Conservation (phyloP, 2,113 vertebrate species). For the Blennius ocellaris region DNA sequence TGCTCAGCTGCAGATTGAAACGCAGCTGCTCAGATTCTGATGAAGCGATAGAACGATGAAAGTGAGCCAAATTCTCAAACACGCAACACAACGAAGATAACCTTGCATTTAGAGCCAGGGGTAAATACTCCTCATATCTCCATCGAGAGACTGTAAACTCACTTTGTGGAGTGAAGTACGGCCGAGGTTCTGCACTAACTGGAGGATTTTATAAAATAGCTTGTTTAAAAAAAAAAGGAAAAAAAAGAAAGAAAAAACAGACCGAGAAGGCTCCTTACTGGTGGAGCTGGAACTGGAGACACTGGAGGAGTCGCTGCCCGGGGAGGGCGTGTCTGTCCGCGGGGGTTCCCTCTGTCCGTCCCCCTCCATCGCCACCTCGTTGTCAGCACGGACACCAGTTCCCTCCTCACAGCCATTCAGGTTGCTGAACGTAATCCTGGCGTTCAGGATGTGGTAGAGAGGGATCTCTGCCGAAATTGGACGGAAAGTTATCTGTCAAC, state of each 20-base stretch:
- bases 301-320: slow-evolving; percentile 95
- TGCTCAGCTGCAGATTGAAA: slow-evolving; percentile 15
- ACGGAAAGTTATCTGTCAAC: neutral
- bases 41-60: slow-evolving; percentile 16
- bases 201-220: slow-evolving; percentile 14
- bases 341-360: slow-evolving; percentile 86
- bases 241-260: neutral
- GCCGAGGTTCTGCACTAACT: neutral
- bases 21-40: slow-evolving; percentile 8
- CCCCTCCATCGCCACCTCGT: slow-evolving; percentile 83
- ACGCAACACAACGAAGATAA: slow-evolving; percentile 4
- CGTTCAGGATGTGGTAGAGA: slow-evolving; percentile 97
- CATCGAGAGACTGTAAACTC: neutral
- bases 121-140: slow-evolving; percentile 30
- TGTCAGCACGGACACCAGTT: slow-evolving; percentile 65
- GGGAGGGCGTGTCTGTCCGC: slow-evolving; percentile 91
- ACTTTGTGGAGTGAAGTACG: neutral
- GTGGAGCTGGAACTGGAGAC: slow-evolving; percentile 97
- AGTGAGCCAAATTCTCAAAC: slow-evolving; percentile 15
- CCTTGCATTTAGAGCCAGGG: neutral
- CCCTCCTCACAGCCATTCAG: slow-evolving; percentile 95
- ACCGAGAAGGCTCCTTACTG: slow-evolving; percentile 77
- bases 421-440: slow-evolving; percentile 98
- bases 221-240: no score
- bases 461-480: slow-evolving; percentile 89